Conservation (phyloP, 2,888 invertebrate species). For the Bellardia bayeri region DNA sequence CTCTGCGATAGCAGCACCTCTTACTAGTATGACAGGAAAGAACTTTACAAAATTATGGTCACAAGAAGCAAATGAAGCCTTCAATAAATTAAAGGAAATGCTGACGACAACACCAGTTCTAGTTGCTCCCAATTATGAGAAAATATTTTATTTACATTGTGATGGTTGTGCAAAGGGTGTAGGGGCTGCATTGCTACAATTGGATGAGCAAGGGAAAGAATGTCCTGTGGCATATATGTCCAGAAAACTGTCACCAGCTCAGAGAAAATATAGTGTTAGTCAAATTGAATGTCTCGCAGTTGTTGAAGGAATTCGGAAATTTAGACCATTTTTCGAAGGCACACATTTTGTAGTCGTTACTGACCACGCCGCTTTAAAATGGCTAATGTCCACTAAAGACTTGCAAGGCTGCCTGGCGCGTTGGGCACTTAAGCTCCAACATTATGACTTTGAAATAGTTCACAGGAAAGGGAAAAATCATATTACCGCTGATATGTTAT, state of each 20-base stretch:
- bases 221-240: not conserved
- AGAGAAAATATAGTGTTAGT: conserved; percentile 3
- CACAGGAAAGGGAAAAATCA: too few species aligned
- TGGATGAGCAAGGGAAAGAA: not conserved
- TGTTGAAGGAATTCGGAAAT: conserved; percentile 1
- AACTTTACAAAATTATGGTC: conserved; percentile 41
- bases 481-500: too few species aligned
- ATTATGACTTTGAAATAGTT: too few species aligned
- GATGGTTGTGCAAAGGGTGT: too few species aligned
- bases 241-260: not conserved
- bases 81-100: conserved; percentile 41
- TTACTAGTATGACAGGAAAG: conserved; percentile 40
- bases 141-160: too few species aligned
- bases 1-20: conserved; percentile 15
- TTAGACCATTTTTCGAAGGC: not conserved
- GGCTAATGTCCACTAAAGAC: not conserved
- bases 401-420: not conserved
- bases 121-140: too few species aligned
- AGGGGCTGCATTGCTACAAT: not conserved
- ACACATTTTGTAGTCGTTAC: conserved; percentile 14
- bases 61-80: conserved; percentile 28
- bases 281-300: conserved; percentile 1
- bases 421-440: too few species aligned
- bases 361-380: not conserved
- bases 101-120: conserved; percentile 15